Evolutionary conservation across 2,113 vertebrate genomes (phyloP).

Genomic region (Seriola aureovittata): DNA sequence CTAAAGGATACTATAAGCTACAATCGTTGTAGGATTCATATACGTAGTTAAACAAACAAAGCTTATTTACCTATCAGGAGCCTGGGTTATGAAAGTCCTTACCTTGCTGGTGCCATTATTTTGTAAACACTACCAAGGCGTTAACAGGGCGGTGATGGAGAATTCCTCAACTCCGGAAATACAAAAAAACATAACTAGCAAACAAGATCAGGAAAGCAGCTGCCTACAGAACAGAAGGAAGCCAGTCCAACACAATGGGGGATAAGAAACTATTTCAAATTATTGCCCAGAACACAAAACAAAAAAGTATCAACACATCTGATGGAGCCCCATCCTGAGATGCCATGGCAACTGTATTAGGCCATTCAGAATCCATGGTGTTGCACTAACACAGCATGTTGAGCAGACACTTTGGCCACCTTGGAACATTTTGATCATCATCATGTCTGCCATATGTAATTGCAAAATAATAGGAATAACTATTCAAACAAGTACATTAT

Average conservation of each 20-base stretch:
- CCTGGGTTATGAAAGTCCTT: conserved; percentile 91
- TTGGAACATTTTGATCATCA: conserved; percentile 71
- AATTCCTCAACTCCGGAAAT: conserved; percentile 73
- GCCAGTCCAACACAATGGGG: conserved; percentile 81
- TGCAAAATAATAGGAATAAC: conserved; percentile 69
- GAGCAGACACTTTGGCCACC: conserved; percentile 68
- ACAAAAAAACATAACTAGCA: conserved; percentile 69
- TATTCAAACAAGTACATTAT: conserved; percentile 79
- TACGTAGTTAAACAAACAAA: conserved; percentile 85
- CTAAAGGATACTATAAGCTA: conserved; percentile 95
- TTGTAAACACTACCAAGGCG: conserved; percentile 83
- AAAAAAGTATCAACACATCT: conserved; percentile 70
- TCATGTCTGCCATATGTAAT: conserved; percentile 69
- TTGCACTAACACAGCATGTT: conserved; percentile 44
- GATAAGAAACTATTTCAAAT: conserved; percentile 73
- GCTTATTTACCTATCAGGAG: conserved; percentile 89
- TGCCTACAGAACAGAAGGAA: conserved; percentile 90
- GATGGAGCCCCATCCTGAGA: conserved; percentile 74
- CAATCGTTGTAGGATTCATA: conserved; percentile 80
- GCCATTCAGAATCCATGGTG: conserved; percentile 50
- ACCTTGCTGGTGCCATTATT: conserved; percentile 81
- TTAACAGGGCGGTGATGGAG: conserved; percentile 68
- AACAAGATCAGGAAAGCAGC: conserved; percentile 86
- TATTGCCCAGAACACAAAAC: conserved; percentile 79
- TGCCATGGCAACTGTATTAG: conserved; percentile 38